Base-by-base conservation (phyloP, 2,888 invertebrate genomes). In the Odontocerum albicorne region DNA sequence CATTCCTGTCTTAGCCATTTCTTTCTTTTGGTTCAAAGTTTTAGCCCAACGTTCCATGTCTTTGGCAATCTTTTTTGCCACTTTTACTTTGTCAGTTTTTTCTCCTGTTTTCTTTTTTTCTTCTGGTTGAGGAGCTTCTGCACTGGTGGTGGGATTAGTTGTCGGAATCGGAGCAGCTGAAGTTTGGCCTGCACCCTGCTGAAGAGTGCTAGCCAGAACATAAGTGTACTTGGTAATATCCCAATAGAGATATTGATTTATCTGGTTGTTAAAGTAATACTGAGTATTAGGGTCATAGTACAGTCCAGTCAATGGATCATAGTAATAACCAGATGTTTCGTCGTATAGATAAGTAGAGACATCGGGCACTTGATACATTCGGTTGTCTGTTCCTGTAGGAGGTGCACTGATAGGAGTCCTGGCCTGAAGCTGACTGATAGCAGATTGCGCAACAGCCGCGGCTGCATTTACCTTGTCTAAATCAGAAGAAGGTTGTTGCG, bases 31-130 rank as follows among this genome's bases (percentile, higher is more conserved):
- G 70, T 98, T 98, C 61, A 97, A 75, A 8, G 93, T 93, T 65
- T 97, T 93, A 0, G 98, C 99, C 99, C 99, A 99, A 50, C 83
- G 72, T 60, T 83, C 84, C 84, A 84, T 83, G 63, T 83, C 88
- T 75, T 97, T 97, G 0, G 96, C 96, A 63, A 97, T 96, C 72
- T 96, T 95, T 70, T 97, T 96, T 3, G 97, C 97, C 8, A 95
- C 94, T 74, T 96, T 96, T 0, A 95, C 96, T 75, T 96, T 96
- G 65, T 96, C 96, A 57, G 90, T 91, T 64, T 92, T 92, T 39
- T 82, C 86, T 63, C 83, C 85, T 65, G 85, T 85, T 59, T 79
- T 80, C 69, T 89, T 90, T 70, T 85, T 86, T 19, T 40, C 62
- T 2, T 50, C 10, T 2, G 33, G 19, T 1, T 33, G 1, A 15